Conservation (phyloP, 1,140 invertebrate genomes). For the Trichonephila clavipes region DNA sequence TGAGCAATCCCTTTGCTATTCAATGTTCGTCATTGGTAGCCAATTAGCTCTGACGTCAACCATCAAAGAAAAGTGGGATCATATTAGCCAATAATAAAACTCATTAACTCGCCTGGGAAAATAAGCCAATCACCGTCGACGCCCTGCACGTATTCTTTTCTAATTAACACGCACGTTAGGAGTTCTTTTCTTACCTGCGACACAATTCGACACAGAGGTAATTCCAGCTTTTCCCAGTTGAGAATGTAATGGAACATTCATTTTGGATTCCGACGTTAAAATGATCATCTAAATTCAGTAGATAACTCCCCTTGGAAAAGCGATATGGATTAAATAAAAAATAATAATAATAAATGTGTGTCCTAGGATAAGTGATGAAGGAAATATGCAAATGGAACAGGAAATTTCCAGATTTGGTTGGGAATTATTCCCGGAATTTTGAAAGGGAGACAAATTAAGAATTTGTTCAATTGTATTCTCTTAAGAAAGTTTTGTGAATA, state of each 20-base stretch:
- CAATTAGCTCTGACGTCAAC: slow-evolving; percentile 28
- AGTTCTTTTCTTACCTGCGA: neutral
- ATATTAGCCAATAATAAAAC: slow-evolving; percentile 45
- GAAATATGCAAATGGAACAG: too few relatives aligned
- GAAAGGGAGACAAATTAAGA: too few relatives aligned
- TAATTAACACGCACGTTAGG: slow-evolving; percentile 36
- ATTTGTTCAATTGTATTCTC: too few relatives aligned
- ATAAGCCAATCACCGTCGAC: slow-evolving; percentile 31
- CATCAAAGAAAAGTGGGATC: slow-evolving; percentile 41
- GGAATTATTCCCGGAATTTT: too few relatives aligned
- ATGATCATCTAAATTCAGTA: neutral
- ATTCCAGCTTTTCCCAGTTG: slow-evolving; percentile 1
- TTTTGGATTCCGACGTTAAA: slow-evolving; percentile 1
- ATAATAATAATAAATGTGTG: too few relatives aligned
- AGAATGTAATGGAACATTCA: slow-evolving; percentile 13
- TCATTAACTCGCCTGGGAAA: slow-evolving; percentile 38
- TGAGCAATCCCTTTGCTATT: neutral
- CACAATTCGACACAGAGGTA: neutral
- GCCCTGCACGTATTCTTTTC: slow-evolving; percentile 37
- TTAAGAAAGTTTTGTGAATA: too few relatives aligned
- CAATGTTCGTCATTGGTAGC: slow-evolving; percentile 1
- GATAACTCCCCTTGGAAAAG: too few relatives aligned
- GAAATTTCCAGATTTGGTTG: too few relatives aligned
- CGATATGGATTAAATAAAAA: too few relatives aligned
- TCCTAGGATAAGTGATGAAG: too few relatives aligned